Percentiles rank a stretch among this genome's conserved stretches.
These are phyloP conservation scores for Drosophila mimica DNA, from an alignment of 2,888 invertebrate genomes.

Conservation along the genomic window DNA sequence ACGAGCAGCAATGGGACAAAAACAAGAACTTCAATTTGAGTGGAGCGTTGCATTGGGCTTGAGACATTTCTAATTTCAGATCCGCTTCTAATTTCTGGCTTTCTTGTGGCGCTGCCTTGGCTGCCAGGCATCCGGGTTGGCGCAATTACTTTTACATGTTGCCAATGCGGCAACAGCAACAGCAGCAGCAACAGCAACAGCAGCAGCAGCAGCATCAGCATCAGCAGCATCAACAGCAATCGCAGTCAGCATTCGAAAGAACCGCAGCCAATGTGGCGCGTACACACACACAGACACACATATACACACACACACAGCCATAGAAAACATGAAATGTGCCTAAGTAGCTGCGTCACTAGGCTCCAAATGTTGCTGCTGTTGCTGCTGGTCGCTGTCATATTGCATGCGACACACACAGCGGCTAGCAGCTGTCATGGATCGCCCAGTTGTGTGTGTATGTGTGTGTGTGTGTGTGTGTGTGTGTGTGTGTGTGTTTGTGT, in stretches of 20 bases:
- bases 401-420: conserved; percentile 53
- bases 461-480: conserved; percentile 39
- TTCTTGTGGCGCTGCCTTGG: conserved; percentile 63
- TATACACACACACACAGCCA: conserved; percentile 18
- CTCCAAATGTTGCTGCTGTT: conserved; percentile 41
- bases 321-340: conserved; percentile 42
- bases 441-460: conserved; percentile 11
- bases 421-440: conserved; percentile 41
- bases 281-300: conserved; percentile 13
- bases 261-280: conserved; percentile 79
- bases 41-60: conserved; percentile 55
- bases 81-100: conserved; percentile 80
- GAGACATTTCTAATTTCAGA: conserved; percentile 79
- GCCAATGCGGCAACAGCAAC: conserved; percentile 67
- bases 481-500: conserved; percentile 38
- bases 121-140: conserved; percentile 75
- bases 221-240: conserved; percentile 47
- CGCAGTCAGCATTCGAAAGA: conserved; percentile 62
- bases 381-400: conserved; percentile 48
- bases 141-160: conserved; percentile 79
- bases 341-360: conserved; percentile 80
- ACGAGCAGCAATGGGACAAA: conserved; percentile 37
- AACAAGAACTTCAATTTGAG: conserved; percentile 6
- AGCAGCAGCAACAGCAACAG: conserved; percentile 35
- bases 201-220: neutral